Conservation (phyloP, 2,888 invertebrate genomes). For the Drosophila setosimentum region DNA sequence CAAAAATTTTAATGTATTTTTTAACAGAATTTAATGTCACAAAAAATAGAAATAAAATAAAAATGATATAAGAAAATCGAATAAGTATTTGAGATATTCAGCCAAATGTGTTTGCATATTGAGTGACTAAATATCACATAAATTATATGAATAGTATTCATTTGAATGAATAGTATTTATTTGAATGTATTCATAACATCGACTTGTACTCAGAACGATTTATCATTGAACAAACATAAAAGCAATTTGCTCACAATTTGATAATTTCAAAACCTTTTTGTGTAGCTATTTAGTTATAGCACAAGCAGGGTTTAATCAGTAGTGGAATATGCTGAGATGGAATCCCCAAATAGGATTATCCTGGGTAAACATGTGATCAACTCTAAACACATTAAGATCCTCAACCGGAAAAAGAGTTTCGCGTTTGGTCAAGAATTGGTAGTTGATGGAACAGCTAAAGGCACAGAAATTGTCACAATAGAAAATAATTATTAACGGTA, state of each 20-base stretch:
- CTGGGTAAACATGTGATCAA: neutral
- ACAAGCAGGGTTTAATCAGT: no score
- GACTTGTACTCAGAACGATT: no score
- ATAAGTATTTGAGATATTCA: neutral
- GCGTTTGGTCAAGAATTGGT: neutral
- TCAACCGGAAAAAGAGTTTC: neutral
- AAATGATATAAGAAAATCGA: neutral
- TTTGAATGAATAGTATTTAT: no score
- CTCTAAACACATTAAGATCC: neutral
- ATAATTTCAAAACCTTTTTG: no score
- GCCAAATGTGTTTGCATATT: neutral
- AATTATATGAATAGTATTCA: neutral
- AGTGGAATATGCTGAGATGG: no score
- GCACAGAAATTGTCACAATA: neutral
- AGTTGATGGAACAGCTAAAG: no score
- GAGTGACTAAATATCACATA: neutral
- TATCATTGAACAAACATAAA: no score
- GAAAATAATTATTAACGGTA: neutral
- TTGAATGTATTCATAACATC: no score
- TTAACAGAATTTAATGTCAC: slow-evolving; percentile 29
- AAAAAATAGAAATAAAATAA: neutral
- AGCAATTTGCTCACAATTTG: no score
- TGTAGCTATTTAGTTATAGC: no score
- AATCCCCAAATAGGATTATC: neutral
- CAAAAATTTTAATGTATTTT: neutral